Evolutionary conservation across 2,113 vertebrate genomes (phyloP).

Genomic region (Australoheros scitulus): DNA sequence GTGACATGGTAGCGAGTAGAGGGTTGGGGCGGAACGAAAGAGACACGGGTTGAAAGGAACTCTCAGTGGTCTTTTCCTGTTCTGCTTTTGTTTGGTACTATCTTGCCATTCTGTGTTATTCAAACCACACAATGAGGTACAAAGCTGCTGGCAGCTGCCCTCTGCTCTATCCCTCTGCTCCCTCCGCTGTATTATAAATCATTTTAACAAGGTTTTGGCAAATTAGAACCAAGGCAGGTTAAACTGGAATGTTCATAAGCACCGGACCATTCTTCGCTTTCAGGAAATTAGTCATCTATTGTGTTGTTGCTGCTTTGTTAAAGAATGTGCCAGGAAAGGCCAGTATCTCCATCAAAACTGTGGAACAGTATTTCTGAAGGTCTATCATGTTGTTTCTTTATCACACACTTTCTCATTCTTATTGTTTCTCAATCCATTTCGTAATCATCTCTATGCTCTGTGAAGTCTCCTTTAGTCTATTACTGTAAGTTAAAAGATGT

Average conservation of each 20-base stretch:
- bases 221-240: conserved; percentile 40
- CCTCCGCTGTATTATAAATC: conserved; percentile 37
- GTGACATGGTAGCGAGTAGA: conserved; percentile 9
- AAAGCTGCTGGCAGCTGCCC: conserved; percentile 54
- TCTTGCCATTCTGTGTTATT: conserved; percentile 66
- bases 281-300: conserved; percentile 61
- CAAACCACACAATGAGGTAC: conserved; percentile 68
- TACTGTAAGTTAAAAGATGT: conserved; percentile 14
- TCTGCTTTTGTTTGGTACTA: conserved; percentile 66
- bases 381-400: conserved; percentile 21
- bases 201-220: conserved; percentile 52
- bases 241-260: conserved; percentile 44
- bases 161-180: conserved; percentile 17
- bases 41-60: conserved; percentile 47
- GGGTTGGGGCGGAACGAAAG: background rate
- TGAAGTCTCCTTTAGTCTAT: background rate
- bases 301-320: conserved; percentile 34
- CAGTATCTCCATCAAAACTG: conserved; percentile 15
- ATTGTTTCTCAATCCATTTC: conserved; percentile 16
- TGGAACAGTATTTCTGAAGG: background rate
- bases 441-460: background rate
- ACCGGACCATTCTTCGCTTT: conserved; percentile 31
- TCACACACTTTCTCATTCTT: background rate
- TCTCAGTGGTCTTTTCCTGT: conserved; percentile 71
- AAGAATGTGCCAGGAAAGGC: background rate